Evolutionary conservation across 2,797 vertebrate species (phyloP), one percentile per base, ranked within the genome.

Genomic region (Enoplosus armatus): DNA sequence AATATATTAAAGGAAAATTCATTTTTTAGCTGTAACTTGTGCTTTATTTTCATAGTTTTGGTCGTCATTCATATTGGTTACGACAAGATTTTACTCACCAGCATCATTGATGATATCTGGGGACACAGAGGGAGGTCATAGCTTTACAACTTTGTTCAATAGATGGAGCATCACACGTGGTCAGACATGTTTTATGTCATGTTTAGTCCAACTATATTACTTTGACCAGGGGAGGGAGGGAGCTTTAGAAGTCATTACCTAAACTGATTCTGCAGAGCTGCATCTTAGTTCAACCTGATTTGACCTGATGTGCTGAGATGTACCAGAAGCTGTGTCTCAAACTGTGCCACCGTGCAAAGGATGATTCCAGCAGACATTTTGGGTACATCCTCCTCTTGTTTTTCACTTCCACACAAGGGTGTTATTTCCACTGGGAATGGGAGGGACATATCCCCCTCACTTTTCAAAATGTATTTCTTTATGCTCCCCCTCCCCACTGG

Each of bases 351-450:
- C 3, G 24, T 61, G 64, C 35, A 53, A 72, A 77, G 35, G 51
- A 54, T 66, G 56, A 79, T 73, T 39, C 27, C n/a, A 55, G 71
- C n/a, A 33, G 85, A 72, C 59, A 27, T 55, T 73, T 83, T 31
- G 47, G 47, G 31, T 59, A 1, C 62, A 29, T 53, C 54, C 7
- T 4, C 39, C 39, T 63, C 53, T 71, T 8, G n/a, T 67, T 75
- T 69, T n/a, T 11, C n/a, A 33, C 55, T 67, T 62, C 6, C 27
- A 6, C 4, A 5, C 3, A 68, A 59, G 35, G 35, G 1, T 5
- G 5, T 10, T 8, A 20, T 48, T 50, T 58, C 43, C 53, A 31
- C 31, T 37, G 29, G n/a, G 61, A 27, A 41, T 8, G 22, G 8
- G 8, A 56, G 59, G 16, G 65, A 9, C 65, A 22, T 20, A 27